A percentile compares a stretch with the other conserved stretches of the same genome.
Conservation (phyloP, 2,888 invertebrate species). For the Temnothorax rugatulus region DNA sequence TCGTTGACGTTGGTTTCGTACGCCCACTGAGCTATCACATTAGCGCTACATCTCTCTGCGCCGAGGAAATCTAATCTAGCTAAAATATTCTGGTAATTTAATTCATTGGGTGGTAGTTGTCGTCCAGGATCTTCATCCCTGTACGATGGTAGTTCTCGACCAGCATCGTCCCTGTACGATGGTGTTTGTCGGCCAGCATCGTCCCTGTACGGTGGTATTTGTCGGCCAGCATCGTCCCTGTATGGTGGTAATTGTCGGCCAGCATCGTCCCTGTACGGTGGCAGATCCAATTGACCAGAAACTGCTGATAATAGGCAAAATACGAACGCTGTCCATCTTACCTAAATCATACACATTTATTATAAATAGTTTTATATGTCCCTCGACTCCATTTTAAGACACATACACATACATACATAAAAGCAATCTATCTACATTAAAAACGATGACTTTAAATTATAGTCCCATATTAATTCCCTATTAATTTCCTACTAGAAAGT, state of each 20-base stretch:
- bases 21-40: slow-evolving; percentile 96
- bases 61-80: slow-evolving; percentile 92
- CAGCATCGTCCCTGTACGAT: background rate
- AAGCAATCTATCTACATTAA: background rate
- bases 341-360: background rate
- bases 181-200: background rate
- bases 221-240: background rate
- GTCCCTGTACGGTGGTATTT: slow-evolving; percentile 26
- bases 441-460: background rate
- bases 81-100: slow-evolving; percentile 85
- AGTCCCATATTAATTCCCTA: background rate
- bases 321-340: slow-evolving; percentile 43
- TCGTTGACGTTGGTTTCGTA: slow-evolving; percentile 96
- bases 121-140: slow-evolving; percentile 71
- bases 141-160: slow-evolving; percentile 44
- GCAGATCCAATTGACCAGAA: slow-evolving; percentile 81
- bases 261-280: slow-evolving; percentile 53
- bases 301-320: slow-evolving; percentile 69
- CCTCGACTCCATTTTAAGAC: background rate
- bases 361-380: background rate
- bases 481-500: background rate
- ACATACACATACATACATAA: background rate
- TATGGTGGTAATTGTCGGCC: background rate
- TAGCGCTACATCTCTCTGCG: slow-evolving; percentile 93
- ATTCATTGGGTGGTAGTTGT: slow-evolving; percentile 61